Evolutionary conservation across 1,140 invertebrate species (phyloP).

Genomic region (Lethrus apterus): DNA sequence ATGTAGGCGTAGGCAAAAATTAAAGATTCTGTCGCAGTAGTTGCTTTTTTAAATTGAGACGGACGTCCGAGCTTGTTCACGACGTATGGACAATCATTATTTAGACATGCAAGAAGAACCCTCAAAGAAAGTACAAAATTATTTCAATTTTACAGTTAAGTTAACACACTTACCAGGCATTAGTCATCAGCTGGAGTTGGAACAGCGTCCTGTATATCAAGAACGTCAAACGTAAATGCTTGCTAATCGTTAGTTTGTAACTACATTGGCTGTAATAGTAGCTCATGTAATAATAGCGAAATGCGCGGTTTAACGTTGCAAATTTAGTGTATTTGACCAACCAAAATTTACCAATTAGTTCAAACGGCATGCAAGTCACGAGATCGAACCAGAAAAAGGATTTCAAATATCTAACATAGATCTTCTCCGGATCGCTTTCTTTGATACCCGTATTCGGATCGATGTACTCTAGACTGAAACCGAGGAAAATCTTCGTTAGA

Average conservation of each 20-base stretch:
- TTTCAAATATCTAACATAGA: slow-evolving; percentile 2
- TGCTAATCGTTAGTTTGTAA: slow-evolving; percentile 7
- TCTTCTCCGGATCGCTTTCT: neutral
- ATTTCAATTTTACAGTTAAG: neutral
- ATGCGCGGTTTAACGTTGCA: neutral
- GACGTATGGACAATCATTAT: slow-evolving; percentile 1
- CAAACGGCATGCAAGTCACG: slow-evolving; percentile 11
- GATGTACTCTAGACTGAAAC: slow-evolving; percentile 8
- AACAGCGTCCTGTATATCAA: slow-evolving; percentile 8
- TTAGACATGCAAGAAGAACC: neutral
- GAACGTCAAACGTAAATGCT: slow-evolving; percentile 13
- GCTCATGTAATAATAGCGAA: slow-evolving; percentile 7
- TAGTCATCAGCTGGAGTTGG: slow-evolving; percentile 3
- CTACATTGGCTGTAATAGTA: slow-evolving; percentile 4
- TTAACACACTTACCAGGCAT: slow-evolving; percentile 10
- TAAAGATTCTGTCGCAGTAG: neutral
- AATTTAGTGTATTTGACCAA: neutral
- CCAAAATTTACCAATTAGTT: neutral
- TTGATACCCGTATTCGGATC: slow-evolving; percentile 8
- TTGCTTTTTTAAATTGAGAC: neutral
- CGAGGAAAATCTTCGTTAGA: slow-evolving; percentile 8
- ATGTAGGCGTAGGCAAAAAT: slow-evolving; percentile 2
- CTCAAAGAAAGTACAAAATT: slow-evolving; percentile 4
- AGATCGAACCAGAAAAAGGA: slow-evolving; percentile 13
- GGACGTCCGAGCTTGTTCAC: neutral